Evolutionary conservation across 2,113 vertebrate genomes (phyloP), one percentile per base, ranked within the genome.

Genomic region (Lepisosteus osseus): DNA sequence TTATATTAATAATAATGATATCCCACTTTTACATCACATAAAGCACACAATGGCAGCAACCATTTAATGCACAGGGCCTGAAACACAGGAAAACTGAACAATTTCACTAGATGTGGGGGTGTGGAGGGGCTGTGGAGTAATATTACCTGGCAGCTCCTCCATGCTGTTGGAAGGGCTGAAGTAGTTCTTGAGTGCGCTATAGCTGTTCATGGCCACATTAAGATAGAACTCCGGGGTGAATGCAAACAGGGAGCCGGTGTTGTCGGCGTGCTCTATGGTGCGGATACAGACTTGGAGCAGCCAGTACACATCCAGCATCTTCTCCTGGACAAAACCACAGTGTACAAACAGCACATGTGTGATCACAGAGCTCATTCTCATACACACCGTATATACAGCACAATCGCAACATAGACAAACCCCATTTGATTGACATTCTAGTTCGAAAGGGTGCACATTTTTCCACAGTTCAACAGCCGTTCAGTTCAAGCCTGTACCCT

Each of bases 161-260:
- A 99, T 96, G 93, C 90, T 89, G 86, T 96, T 95, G 17, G 95
- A 93, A 0, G 96, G 95, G 76, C 95, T 95, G 80, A 99, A 99
- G 87, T 99, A 99, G 87, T 98, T 99, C 88, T 98, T 99, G 56
- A 99, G 94, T 54, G 97, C 95, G 0, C 96, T 99, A 89, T 99
- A 99, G 66, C 95, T 96, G 77, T 99, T 98, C 94, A 99, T 98
- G 85, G 95, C 96, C 70, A 98, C 97, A 0, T 92, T 98, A 86
- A 99, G 90, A 93, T 99, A 99, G 91, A 98, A 99, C 86, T 99
- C 97, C 0, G 97, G 97, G 79, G 92, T 87, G 81, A 99, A 99
- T 77, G 96, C 94, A 0, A 99, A 97, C 70, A 99, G 83, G 0
- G 95, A 91, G 14, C 94, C 94, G 0, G 95, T 97, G 82, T 84